These are phyloP conservation scores for Pemphredon lugubris DNA, from an alignment of 2,888 invertebrate genomes.

Conservation along the genomic window DNA sequence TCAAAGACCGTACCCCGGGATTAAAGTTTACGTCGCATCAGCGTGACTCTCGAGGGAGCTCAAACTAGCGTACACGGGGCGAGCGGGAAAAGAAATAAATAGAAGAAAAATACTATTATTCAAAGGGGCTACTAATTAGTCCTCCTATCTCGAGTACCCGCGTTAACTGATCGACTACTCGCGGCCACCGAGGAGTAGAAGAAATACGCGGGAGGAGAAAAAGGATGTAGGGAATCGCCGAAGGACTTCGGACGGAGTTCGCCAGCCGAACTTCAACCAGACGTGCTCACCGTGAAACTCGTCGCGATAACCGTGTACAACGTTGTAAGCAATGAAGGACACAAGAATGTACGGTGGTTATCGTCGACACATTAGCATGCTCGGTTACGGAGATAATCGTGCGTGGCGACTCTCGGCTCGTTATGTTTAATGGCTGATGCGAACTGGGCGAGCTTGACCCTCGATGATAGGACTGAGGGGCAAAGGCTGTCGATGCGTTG, in stretches of 20 bases:
- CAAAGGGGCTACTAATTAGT: conserved; percentile 20
- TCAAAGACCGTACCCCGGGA: background rate
- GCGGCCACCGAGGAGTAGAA: conserved; percentile 3
- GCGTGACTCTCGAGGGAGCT: background rate
- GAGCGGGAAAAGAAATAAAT: background rate
- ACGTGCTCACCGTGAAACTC: conserved; percentile 25
- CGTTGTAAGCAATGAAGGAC: conserved; percentile 56
- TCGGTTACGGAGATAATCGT: conserved; percentile 59
- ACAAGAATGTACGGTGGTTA: conserved; percentile 53
- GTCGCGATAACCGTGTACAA: conserved; percentile 49
- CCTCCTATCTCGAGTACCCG: background rate
- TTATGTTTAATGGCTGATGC: conserved; percentile 57
- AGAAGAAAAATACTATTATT: conserved; percentile 15
- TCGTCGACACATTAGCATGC: conserved; percentile 60
- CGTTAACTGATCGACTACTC: conserved; percentile 19
- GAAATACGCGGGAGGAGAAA: conserved; percentile 2
- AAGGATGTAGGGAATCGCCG: background rate
- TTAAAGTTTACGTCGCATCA: background rate
- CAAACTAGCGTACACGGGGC: background rate
- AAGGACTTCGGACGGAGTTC: conserved; percentile 15
- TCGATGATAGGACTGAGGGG: conserved; percentile 39
- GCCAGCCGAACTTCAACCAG: conserved; percentile 23
- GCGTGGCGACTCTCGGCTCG: conserved; percentile 51
- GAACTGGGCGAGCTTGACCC: conserved; percentile 50
- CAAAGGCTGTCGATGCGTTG: conserved; percentile 12